Evolutionary conservation across 2,797 vertebrate genomes (phyloP).

Genomic region (Anas georgica): DNA sequence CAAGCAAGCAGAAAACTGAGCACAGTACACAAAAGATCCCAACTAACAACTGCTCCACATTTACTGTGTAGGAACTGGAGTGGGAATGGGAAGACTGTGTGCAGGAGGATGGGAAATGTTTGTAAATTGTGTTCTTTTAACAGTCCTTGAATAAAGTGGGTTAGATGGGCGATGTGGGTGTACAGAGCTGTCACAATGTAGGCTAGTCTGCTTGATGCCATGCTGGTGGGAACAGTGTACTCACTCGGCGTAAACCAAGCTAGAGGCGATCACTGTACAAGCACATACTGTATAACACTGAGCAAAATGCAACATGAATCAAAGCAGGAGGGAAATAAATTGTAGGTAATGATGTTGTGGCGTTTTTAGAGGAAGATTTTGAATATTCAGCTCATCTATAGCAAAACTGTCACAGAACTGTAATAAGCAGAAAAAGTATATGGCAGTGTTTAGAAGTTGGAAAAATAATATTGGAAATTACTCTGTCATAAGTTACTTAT

Average conservation of each 20-base stretch:
- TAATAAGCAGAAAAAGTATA: background rate
- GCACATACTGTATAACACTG: background rate
- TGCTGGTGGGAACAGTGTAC: background rate
- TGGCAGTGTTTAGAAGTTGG: background rate
- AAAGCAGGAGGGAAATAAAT: background rate
- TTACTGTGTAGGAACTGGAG: background rate
- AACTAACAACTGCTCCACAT: background rate
- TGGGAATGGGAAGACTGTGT: rapidly evolving
- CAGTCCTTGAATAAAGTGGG: background rate
- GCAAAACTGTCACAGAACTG: background rate
- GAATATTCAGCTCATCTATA: background rate
- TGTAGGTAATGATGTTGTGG: background rate
- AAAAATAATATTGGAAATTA: background rate
- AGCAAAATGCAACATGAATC: background rate
- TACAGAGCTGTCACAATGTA: background rate
- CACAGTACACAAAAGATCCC: background rate
- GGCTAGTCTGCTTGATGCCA: background rate
- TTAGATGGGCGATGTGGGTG: background rate
- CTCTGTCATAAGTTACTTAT: rapidly evolving
- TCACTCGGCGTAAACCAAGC: background rate
- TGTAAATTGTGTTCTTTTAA: background rate
- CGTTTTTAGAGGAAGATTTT: background rate
- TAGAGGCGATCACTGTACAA: background rate
- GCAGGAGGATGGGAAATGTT: background rate
- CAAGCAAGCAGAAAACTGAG: background rate